phyloP scores from a whole-genome alignment of 2,888 invertebrate species.

The Tachystola acroxantha region DNA sequence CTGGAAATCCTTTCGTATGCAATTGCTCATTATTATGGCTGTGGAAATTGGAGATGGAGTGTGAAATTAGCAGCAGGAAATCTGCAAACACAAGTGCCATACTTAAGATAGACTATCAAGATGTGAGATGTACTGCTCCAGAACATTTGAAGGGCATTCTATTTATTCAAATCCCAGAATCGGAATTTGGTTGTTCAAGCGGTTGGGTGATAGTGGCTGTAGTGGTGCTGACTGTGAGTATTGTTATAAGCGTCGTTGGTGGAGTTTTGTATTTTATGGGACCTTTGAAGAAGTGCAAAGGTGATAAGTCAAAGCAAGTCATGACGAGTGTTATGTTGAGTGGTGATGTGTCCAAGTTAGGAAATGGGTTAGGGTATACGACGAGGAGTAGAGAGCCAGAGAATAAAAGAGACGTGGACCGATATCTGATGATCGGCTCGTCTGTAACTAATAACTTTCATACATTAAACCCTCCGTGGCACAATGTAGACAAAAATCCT shows the following conservation, averaged over 20 bases:
- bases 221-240: conserved; percentile 72
- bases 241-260: conserved; percentile 72
- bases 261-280: conserved; percentile 72
- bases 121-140: conserved; percentile 79
- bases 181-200: conserved; percentile 80
- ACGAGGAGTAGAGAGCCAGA: conserved; percentile 68
- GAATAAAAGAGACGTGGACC: conserved; percentile 67
- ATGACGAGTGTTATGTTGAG: conserved; percentile 75
- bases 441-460: conserved; percentile 73
- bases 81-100: conserved; percentile 53
- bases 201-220: conserved; percentile 79
- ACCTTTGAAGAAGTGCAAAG: conserved; percentile 72
- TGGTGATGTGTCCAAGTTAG: conserved; percentile 70
- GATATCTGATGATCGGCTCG: conserved; percentile 73
- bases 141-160: conserved; percentile 72
- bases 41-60: conserved; percentile 82
- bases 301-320: conserved; percentile 72
- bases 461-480: conserved; percentile 72
- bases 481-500: conserved; percentile 70
- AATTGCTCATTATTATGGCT: conserved; percentile 93
- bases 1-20: conserved; percentile 90
- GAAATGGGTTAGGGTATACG: conserved; percentile 70
- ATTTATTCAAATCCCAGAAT: conserved; percentile 78
- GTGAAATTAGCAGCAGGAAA: conserved; percentile 54
- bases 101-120: conserved; percentile 75